phyloP scores from a whole-genome alignment of 2,797 vertebrate genomes.

The Acrocephalus scirpaceus region DNA sequence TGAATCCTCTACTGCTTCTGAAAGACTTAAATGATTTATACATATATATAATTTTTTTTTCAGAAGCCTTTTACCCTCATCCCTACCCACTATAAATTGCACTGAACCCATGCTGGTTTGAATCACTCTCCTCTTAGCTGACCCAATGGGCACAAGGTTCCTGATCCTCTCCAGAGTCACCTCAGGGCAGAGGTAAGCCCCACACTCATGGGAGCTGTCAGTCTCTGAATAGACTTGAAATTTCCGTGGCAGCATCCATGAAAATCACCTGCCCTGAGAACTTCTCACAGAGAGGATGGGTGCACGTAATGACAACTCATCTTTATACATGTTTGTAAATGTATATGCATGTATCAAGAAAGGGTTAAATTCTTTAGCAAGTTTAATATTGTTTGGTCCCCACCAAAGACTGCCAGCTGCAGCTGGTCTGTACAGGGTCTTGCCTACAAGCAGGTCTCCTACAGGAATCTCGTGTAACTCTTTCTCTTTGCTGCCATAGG shows the following conservation, averaged over 20 bases:
- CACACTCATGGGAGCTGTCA: rapidly evolving
- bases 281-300: not conserved
- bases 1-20: not conserved
- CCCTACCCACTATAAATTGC: not conserved
- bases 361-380: not conserved
- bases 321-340: not conserved
- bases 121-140: not conserved
- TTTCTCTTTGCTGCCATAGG: not conserved
- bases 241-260: not conserved
- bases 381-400: not conserved
- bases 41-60: not conserved
- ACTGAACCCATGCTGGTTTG: not conserved
- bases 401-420: not conserved
- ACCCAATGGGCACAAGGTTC: not conserved
- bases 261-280: not conserved
- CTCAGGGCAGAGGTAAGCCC: not conserved
- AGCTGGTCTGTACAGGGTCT: not conserved
- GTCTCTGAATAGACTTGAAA: not conserved
- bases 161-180: not conserved
- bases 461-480: not conserved
- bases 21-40: not conserved
- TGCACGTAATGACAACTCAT: no score
- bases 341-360: not conserved
- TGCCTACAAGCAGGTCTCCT: not conserved
- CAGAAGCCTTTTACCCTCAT: not conserved